These are phyloP conservation scores for Agrochola lota DNA, from an alignment of 2,888 invertebrate genomes.

Conservation along the genomic window DNA sequence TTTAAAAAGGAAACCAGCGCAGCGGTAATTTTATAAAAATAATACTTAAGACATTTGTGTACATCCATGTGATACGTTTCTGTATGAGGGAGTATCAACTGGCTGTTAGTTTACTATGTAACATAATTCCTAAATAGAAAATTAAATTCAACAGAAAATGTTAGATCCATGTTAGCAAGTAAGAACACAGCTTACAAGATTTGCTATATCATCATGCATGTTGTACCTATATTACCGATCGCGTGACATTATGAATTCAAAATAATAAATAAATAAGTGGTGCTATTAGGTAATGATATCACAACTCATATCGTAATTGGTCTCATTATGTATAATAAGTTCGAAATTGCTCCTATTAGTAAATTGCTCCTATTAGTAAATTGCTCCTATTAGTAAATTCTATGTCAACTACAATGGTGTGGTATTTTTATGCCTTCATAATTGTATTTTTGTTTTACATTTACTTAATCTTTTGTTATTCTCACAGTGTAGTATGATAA, in stretches of 20 bases:
- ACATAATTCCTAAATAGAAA: neutral
- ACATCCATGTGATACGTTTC: too few species aligned
- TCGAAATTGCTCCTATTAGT: slow-evolving; percentile 44
- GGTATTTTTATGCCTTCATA: neutral
- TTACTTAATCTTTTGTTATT: neutral
- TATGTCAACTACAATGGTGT: neutral
- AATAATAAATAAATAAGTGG: slow-evolving; percentile 38
- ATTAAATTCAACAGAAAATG: too few species aligned
- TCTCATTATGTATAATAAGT: slow-evolving; percentile 33
- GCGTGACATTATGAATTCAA: slow-evolving; percentile 29
- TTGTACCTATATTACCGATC: neutral
- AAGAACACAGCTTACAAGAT: neutral
- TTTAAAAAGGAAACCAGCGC: too few species aligned
- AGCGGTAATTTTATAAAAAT: too few species aligned
- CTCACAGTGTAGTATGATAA: neutral
- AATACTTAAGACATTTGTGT: too few species aligned
- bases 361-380: slow-evolving; percentile 44
- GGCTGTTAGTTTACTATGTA: neutral
- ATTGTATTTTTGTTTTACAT: neutral
- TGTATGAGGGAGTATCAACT: neutral
- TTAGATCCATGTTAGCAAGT: too few species aligned
- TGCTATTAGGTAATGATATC: slow-evolving; percentile 33
- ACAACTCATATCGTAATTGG: slow-evolving; percentile 21
- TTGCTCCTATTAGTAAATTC: slow-evolving; percentile 44
- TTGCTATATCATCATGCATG: slow-evolving; percentile 8